Base-by-base conservation (phyloP, 2,113 vertebrate genomes). In the Leucopsar rothschildi region DNA sequence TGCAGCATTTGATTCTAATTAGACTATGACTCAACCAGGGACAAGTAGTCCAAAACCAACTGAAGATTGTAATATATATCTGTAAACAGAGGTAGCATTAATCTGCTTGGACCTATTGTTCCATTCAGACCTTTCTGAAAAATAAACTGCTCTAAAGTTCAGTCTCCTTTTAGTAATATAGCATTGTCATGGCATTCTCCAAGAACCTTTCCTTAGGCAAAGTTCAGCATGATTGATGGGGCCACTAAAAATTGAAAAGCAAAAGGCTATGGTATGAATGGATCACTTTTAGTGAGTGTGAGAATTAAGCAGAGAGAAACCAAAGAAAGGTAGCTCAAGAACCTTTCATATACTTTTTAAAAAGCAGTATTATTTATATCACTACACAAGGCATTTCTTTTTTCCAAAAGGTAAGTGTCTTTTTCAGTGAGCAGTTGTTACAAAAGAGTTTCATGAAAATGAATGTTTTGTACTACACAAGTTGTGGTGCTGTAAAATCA, bases 41-140 rank as follows among this genome's bases (percentile, higher is more conserved):
- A 22, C 17, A 93, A 55, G 47, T 45, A 79, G 28, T 28, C 50
- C 81, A 94, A 92, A 95, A 96, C 25, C 86, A 79, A 75, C 28
- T 66, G 68, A 97, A 88, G 49, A 55, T 4, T 95, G 72, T 28
- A 89, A 75, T 64, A 72, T 65, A 53, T 60, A 61, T 78, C 45
- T 78, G 53, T 93, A 96, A 92, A 88, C 44, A 85, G 64, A 68
- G 5, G 21, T 11, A 65, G 49, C 39, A 86, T 93, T 97, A 96
- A 95, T 96, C 40, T 82, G 52, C 37, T 88, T 90, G n/a, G 68
- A 95, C 60, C 47, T 92, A 81, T 15, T 86, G 21, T 44, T 97
- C 79, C 60, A 84, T 80, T 94, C 82, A 95, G 94, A 82, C 21
- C 47, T 93, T 96, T 96, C 79, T 93, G 75, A 93, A 96, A 96